Base-by-base conservation (phyloP, 37 sponge, comb jelly and placozoan species). In the Bolinopsis microptera region DNA sequence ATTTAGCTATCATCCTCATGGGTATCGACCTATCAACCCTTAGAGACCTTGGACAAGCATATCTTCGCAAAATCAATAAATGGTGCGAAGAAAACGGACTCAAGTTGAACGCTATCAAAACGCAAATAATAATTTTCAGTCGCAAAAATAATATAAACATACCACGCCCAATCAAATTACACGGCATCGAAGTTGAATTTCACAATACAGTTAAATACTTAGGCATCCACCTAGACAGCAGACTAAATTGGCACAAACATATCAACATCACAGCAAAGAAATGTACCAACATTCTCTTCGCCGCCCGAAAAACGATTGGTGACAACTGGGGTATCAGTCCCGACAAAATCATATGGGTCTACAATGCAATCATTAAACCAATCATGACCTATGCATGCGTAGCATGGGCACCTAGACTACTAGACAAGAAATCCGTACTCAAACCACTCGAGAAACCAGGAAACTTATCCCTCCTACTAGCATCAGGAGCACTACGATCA, bases 1-100 rank as follows among this genome's bases (percentile, higher is more conserved):
- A 86, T 40, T 27, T 86, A 2, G 61, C 61, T n/a, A 41, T 41
- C 16, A 28, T 86, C 48, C 26, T 41, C 0, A 41, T 25, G 16
- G 90, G 90, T 5, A 39, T 41, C 30, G 32, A 34, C 24, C 41
- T 86, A 16, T 39, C 41, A 2, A 86, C 61, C 3, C 41, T 86
- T 1, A 86, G 61, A 40, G 61, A 86, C 41, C 3, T 39, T n/a
- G 61, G 41, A 38, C 61, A 86, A 40, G n/a, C 37, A 39, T 41
- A 39, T 26, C 61, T 41, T 0, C 34, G n/a, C 16, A 86, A n/a
- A 9, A 33, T 28, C 48, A 86, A 86, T 27, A 38, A 40, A 23
- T 86, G 90, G 90, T 86, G 90, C 35, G 61, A 86, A 86, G 18
- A 13, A 0, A 39, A 86, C 27, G 90, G 90, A 9, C 90, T 86